A percentile compares a stretch with the other conserved stretches of the same genome.
phyloP scores from a whole-genome alignment of 2,797 vertebrate genomes.

The Paramormyrops hopkinsi region DNA sequence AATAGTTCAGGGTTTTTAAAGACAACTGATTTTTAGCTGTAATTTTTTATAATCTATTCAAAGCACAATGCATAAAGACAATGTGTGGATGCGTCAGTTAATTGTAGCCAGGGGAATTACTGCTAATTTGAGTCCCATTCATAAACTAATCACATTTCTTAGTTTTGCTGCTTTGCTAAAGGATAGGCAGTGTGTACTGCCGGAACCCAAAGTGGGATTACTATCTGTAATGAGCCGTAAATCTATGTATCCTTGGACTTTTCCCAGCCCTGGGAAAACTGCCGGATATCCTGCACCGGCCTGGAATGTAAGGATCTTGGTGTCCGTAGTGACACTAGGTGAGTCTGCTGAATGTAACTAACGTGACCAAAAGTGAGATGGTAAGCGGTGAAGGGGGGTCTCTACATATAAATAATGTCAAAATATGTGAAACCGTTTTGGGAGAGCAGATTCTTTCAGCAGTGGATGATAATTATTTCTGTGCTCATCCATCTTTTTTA shows the following conservation, averaged over 20 bases:
- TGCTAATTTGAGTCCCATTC: background rate
- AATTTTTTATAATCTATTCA: background rate
- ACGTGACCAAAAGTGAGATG: background rate
- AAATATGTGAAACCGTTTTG: background rate
- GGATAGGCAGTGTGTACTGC: background rate
- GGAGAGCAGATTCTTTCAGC: background rate
- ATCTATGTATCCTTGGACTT: background rate
- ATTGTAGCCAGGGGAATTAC: slow-evolving; percentile 6
- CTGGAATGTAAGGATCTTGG: background rate
- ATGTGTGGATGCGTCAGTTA: background rate
- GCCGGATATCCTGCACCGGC: background rate
- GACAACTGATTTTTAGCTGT: background rate
- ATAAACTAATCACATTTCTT: slow-evolving; percentile 4
- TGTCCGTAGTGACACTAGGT: background rate
- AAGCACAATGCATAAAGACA: background rate
- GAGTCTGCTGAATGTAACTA: background rate
- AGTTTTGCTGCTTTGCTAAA: background rate
- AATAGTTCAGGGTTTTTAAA: background rate
- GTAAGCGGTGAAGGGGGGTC: background rate
- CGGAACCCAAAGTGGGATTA: background rate
- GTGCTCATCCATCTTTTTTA: background rate
- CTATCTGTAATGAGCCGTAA: background rate
- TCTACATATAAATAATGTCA: background rate
- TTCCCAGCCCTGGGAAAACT: background rate
- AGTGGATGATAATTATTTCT: background rate